A percentile compares a stretch with the other conserved stretches of the same genome.
phyloP scores from a whole-genome alignment of 2,888 invertebrate genomes.

The Myopa tessellatipennis region DNA sequence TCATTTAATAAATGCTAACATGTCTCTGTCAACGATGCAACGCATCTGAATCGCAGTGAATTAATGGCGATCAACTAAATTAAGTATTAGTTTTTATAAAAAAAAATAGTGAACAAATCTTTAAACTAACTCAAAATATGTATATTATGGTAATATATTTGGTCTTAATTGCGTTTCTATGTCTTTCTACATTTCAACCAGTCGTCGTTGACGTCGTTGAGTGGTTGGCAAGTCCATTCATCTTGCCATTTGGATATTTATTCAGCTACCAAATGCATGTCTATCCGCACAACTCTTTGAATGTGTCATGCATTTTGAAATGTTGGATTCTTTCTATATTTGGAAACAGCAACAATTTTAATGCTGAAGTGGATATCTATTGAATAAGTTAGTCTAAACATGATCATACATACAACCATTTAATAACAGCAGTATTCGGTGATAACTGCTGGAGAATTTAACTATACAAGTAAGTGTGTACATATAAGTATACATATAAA shows the following conservation, averaged over 20 bases:
- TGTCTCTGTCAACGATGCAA: not conserved
- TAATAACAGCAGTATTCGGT: too few species aligned
- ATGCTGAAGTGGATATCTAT: too few species aligned
- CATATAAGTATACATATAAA: too few species aligned
- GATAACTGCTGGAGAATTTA: too few species aligned
- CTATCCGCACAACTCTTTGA: conserved; percentile 11
- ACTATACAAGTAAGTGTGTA: too few species aligned
- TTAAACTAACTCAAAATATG: conserved; percentile 27
- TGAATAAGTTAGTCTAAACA: too few species aligned
- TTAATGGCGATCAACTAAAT: too few species aligned
- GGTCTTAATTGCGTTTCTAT: conserved; percentile 26
- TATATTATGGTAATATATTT: not conserved
- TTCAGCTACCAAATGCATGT: conserved; percentile 6
- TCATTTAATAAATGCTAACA: conserved; percentile 34
- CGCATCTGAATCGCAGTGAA: not conserved
- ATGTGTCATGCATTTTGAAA: conserved; percentile 2
- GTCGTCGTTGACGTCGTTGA: not conserved
- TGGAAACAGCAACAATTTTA: not conserved
- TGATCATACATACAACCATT: too few species aligned
- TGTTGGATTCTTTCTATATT: not conserved
- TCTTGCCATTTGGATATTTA: conserved; percentile 3
- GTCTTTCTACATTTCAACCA: conserved; percentile 17
- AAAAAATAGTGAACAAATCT: not conserved
- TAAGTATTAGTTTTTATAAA: too few species aligned
- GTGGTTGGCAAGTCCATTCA: too few species aligned